Conservation (phyloP, 2,113 vertebrate species). For the Serinus canaria region DNA sequence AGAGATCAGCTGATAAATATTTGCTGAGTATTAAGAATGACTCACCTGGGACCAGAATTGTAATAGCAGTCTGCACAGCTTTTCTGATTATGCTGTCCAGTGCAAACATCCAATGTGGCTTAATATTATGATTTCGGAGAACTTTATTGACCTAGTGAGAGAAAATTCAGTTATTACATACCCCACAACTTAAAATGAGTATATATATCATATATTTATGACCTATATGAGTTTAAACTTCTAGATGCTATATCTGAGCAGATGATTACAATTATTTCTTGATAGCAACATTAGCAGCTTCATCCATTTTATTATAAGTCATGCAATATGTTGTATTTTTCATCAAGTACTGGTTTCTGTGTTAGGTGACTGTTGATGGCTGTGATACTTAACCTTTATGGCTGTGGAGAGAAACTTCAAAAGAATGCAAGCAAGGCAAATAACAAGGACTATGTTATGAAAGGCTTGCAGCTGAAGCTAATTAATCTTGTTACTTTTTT, state of each 20-base stretch:
- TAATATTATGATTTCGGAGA: slow-evolving; percentile 96
- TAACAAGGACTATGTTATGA: background rate
- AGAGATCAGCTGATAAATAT: background rate
- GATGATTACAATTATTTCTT: background rate
- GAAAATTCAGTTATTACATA: background rate
- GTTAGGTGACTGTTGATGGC: background rate
- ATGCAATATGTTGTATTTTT: background rate
- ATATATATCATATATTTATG: background rate
- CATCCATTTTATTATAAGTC: background rate
- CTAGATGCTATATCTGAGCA: background rate
- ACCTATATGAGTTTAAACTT: background rate
- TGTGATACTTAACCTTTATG: background rate
- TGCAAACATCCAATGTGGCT: slow-evolving; percentile 99
- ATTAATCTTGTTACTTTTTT: background rate
- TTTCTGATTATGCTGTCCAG: slow-evolving; percentile 97
- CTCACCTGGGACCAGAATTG: slow-evolving; percentile 96
- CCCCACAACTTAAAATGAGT: background rate
- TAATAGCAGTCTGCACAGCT: slow-evolving; percentile 97
- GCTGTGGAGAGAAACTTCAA: background rate
- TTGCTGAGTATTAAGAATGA: background rate
- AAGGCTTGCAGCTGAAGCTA: background rate
- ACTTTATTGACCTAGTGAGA: slow-evolving; percentile 93
- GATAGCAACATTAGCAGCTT: background rate
- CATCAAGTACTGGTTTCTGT: background rate
- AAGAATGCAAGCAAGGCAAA: background rate